Base-by-base conservation (phyloP, 2,797 vertebrate species). In the Chaetodon trifasciatus region DNA sequence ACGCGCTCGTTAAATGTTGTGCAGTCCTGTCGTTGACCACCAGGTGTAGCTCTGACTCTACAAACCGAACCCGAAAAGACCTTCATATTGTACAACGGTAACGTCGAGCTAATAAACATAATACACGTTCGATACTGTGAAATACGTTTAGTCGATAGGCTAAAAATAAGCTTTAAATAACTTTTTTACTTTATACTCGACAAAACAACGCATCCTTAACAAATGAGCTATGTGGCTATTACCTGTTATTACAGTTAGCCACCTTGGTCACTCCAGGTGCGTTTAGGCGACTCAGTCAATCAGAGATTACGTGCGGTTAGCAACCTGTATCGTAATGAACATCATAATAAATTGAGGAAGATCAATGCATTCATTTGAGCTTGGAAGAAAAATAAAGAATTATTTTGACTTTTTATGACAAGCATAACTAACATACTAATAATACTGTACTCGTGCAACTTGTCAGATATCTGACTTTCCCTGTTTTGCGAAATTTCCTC, bases 1-100 rank as follows among this genome's bases (percentile, higher is more conserved):
- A 28, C 9, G 24, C 46, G n/a, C 39, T 3, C n/a, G 8, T 55
- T 64, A 63, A 57, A 5, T 70, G 1, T 37, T 24, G 6, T 44
- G 74, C 65, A 57, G 3, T 74, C 4, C n/a, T 1, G 23, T 6
- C 5, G 0, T 19, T 17, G 1, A 49, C 82, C 91, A 70, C 61
- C 50, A 91, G 89, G 35, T 79, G 92, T 78, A 17, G 66, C 79
- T 58, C 8, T 0, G 42, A 35, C 23, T 28, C 42, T 0, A 44
- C 44, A 53, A 76, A 73, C 46, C 6, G 62, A 70, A 15, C 6
- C 2, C 0, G 1, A 4, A 46, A 40, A 52, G 0, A 39, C 7
- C 0, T 23, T n/a, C 16, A 8, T 9, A 16, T 50, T 19, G 28
- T 50, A 9, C 9, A 40, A 23, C 21, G 0, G 11, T 21, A 57